Evolutionary conservation across 2,888 invertebrate genomes (phyloP), one percentile per base, ranked within the genome.

Genomic region (Zonitis immaculata): DNA sequence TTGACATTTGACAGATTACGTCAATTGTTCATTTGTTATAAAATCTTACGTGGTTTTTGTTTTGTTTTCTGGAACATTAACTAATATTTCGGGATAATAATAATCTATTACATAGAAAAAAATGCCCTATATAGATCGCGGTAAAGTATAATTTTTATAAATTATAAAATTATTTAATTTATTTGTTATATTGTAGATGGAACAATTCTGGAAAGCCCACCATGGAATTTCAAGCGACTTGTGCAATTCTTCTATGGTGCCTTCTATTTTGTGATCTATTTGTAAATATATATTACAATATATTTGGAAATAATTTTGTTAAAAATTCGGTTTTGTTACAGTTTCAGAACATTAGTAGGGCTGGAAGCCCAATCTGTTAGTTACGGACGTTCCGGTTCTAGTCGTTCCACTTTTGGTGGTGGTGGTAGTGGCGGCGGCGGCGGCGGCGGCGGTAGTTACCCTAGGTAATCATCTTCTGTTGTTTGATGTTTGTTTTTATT

Each of bases 161-260:
- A 48, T 26, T n/a, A n/a, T n/a, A n/a, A n/a, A n/a, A 11, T 47
- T 28, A 16, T 49, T 45, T n/a, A 22, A 16, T 35, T 22, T 18
- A 48, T 49, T 43, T 52, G 52, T 43, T 52, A 64, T 72, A 65
- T 49, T 71, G 14, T 35, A 83, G 83, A 82, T 77, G 83, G 83
- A 2, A 76, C 76, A 3, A 74, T 83, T 27, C 76, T 77, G 55
- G 69, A 80, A 52, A 71, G 68, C 18, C 74, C 70, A 39, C 79
- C 82, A 18, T 80, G 81, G 67, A 77, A 77, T 43, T 27, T 81
- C 7, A 63, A 69, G 42, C 64, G 70, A 47, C 58, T 76, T n/a
- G 73, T 78, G 46, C 78, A 77, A 6, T 76, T 79, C 67, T 78
- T 83, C 59, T 81, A 80, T 80, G 78, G 78, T 2, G 66, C 79